phyloP scores from a whole-genome alignment of 2,888 invertebrate species.

The Polyommatus icarus region DNA sequence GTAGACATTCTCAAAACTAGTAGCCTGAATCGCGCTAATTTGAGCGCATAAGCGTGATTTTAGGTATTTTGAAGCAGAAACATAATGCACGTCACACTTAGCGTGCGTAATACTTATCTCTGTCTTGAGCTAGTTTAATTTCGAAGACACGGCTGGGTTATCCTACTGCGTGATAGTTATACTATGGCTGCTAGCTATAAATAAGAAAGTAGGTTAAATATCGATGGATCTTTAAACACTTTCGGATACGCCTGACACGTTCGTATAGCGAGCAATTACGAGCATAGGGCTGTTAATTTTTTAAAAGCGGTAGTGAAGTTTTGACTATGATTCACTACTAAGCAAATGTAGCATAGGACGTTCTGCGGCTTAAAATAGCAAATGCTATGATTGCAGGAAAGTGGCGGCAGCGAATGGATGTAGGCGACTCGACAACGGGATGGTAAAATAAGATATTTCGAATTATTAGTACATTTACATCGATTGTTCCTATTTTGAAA shows the following conservation, averaged over 20 bases:
- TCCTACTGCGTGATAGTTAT: conserved; percentile 29
- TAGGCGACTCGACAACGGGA: no score
- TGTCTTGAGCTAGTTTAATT: neutral
- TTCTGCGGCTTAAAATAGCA: no score
- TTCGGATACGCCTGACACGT: conserved; percentile 51
- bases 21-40: no score
- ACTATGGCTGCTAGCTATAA: conserved; percentile 60
- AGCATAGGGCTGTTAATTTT: neutral
- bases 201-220: conserved; percentile 77
- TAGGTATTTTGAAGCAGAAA: neutral
- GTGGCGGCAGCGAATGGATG: no score
- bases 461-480: no score
- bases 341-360: no score
- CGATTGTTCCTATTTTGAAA: no score
- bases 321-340: no score
- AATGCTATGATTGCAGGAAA: no score
- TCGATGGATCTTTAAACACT: conserved; percentile 63
- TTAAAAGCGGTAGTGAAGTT: no score
- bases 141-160: neutral
- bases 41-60: no score
- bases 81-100: neutral
- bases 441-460: no score
- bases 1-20: conserved; percentile 37
- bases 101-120: neutral
- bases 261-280: conserved; percentile 36